Evolutionary conservation across 2,113 vertebrate genomes (phyloP).

Genomic region (Calypte anna): DNA sequence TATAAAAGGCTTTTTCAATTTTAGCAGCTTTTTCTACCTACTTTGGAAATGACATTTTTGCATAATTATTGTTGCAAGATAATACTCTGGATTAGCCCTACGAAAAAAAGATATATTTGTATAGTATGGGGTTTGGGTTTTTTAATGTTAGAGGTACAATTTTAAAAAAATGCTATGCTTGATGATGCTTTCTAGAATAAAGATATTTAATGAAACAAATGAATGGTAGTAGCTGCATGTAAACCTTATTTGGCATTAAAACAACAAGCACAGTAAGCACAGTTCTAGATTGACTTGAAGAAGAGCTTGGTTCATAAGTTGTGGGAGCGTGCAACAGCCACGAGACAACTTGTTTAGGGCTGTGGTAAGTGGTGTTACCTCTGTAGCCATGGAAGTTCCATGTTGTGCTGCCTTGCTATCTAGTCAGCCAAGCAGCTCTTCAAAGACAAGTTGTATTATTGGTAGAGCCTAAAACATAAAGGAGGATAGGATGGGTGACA

Average conservation of each 20-base stretch:
- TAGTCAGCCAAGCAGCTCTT: background rate
- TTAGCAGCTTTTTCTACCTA: background rate
- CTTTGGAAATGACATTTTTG: background rate
- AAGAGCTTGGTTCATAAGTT: background rate
- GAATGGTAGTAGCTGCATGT: background rate
- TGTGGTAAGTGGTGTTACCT: fast-evolving
- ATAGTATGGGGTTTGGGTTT: background rate
- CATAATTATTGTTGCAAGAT: background rate
- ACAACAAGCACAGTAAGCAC: background rate
- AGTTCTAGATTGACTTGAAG: background rate
- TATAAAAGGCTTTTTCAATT: background rate
- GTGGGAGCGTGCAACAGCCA: fast-evolving
- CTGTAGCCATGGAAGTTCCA: background rate
- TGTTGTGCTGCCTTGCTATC: background rate
- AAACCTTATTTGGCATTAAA: background rate
- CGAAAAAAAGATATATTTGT: background rate
- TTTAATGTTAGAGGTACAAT: background rate
- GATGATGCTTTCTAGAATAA: background rate
- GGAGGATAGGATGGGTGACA: background rate
- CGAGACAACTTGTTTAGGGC: fast-evolving
- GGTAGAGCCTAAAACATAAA: background rate
- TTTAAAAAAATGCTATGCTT: background rate
- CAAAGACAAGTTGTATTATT: background rate
- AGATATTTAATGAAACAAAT: background rate
- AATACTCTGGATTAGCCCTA: background rate